These are phyloP conservation scores for Sebastes matsubarae DNA, from an alignment of 2,797 vertebrate genomes.

Conservation along the genomic window DNA sequence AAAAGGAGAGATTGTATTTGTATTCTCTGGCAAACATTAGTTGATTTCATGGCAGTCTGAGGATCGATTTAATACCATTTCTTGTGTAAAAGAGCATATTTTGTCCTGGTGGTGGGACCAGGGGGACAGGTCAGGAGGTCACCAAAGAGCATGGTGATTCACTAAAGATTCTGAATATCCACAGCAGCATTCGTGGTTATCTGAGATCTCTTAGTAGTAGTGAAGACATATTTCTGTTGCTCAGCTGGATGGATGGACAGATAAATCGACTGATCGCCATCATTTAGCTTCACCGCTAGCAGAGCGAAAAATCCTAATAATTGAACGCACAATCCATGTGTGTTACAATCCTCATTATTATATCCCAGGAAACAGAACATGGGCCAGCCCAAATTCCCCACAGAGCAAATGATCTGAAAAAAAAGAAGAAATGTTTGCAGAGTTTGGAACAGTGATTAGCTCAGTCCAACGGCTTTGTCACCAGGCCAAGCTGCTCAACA, in stretches of 20 bases:
- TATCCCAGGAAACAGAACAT: not conserved
- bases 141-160: not conserved
- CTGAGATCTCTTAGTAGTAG: not conserved
- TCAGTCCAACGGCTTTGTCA: constrained; percentile 7
- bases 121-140: not conserved
- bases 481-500: not conserved
- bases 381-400: not conserved
- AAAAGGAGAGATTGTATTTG: not conserved
- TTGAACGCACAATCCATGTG: not conserved
- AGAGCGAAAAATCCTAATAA: not conserved
- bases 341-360: not conserved
- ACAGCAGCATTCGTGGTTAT: not conserved
- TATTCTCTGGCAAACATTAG: not conserved
- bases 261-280: not conserved
- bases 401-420: constrained; percentile 1
- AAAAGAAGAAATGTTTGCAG: not conserved
- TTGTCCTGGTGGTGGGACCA: not conserved
- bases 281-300: not conserved
- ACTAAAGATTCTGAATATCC: not conserved
- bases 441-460: constrained; percentile 11
- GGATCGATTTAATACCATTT: not conserved
- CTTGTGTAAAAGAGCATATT: not conserved
- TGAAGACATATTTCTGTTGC: not conserved
- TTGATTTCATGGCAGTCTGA: not conserved
- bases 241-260: not conserved